These are phyloP conservation scores for Oreochromis spilurus DNA, from an alignment of 2,113 vertebrate species.

Conservation along the genomic window DNA sequence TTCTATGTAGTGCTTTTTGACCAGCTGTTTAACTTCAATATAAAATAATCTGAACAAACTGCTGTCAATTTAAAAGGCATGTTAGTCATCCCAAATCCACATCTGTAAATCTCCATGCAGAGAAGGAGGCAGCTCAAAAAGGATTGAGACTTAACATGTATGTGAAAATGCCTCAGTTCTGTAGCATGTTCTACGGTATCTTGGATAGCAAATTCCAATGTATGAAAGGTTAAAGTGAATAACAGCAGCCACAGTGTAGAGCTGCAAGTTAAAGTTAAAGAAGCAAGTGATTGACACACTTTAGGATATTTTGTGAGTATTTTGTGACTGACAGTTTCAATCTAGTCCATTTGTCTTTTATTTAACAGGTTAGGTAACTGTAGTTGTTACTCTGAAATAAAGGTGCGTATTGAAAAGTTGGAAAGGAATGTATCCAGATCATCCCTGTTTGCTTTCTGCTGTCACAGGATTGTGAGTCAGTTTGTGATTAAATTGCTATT, in stretches of 20 bases:
- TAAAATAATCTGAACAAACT: neutral
- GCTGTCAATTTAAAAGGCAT: neutral
- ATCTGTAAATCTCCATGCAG: neutral
- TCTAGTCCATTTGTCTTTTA: neutral
- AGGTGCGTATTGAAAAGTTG: neutral
- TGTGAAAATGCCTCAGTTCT: accelerated
- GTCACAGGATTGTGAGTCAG: neutral
- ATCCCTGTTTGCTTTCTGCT: neutral
- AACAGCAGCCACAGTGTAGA: neutral
- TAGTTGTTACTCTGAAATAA: neutral
- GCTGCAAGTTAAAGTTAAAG: neutral
- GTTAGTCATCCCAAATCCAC: neutral
- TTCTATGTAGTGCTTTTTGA: neutral
- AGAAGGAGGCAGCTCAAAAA: neutral
- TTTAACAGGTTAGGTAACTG: neutral
- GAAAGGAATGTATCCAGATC: neutral
- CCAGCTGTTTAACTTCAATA: neutral
- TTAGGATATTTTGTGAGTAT: neutral
- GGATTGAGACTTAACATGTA: neutral
- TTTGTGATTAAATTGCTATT: neutral
- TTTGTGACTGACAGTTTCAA: neutral
- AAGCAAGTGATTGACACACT: neutral
- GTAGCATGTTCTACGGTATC: neutral
- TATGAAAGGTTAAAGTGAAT: neutral
- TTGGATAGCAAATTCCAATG: neutral